Evolutionary conservation across 2,113 vertebrate species (phyloP), one percentile per base, ranked within the genome.

Genomic region (Caloenas nicobarica): DNA sequence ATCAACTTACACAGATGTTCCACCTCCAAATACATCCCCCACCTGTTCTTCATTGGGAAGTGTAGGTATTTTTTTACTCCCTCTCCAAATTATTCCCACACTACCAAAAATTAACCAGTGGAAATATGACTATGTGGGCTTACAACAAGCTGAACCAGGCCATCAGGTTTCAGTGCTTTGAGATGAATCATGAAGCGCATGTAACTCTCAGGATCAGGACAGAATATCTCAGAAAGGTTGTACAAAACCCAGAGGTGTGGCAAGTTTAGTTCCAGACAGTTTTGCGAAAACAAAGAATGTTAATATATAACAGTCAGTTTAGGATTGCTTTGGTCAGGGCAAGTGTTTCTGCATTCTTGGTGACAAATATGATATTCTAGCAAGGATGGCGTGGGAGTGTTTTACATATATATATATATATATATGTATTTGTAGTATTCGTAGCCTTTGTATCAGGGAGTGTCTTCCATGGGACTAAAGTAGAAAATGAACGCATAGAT

Each of bases 21-120:
- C 14, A 56, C 13, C 13, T 66, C 5, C 40, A 84, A 70, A 13
- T 28, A 6, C 17, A 73, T 33, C 5, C 7, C 3, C 13, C 2
- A 51, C 26, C 48, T 61, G 4, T 8, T 90, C 26, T 66, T 87
- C n/a, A 6, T 4, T 38, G 15, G 68, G 36, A 50, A 5, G 3
- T 24, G 13, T 31, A 42, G 11, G 6, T 0, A 1, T 5, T 50
- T 62, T 29, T 40, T 72, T 50, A 12, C 15, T 21, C 7, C 15
- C 10, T 4, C 16, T 42, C 7, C 9, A 74, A 56, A 66, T 71
- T 68, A 54, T 54, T 88, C 82, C 36, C 42, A 62, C 13, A 7
- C 2, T 36, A 11, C 53, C n/a, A 71, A 90, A 93, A 66, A 74
- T 38, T 48, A 74, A 10, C 40, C 4, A 6, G 4, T 28, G 6